Evolutionary conservation across 30 jellyfish, hydroid and myxozoan genomes (phyloP).

Genomic region (Nemopilema nomurai): DNA sequence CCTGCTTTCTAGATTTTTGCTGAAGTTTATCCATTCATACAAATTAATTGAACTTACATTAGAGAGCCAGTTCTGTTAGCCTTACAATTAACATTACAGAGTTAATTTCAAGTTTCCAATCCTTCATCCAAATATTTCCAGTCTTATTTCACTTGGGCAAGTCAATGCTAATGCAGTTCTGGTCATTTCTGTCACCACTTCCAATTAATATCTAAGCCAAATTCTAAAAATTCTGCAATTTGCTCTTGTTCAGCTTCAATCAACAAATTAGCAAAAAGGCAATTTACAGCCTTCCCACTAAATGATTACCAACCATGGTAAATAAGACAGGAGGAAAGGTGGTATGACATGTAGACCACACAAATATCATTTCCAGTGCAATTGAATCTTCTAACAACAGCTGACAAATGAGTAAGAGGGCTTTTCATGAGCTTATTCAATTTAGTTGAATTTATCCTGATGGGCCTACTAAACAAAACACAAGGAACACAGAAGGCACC

Average conservation of each 20-base stretch:
- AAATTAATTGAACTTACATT: neutral
- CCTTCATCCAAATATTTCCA: neutral
- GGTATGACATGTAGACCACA: neutral
- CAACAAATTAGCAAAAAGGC: neutral
- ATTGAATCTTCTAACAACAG: neutral
- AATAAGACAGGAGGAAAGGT: neutral
- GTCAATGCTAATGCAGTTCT: neutral
- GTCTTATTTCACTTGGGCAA: neutral
- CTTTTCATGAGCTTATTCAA: constrained; percentile 20
- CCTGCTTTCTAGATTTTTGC: neutral
- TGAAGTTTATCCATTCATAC: neutral
- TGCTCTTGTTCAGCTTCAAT: neutral
- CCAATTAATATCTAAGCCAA: neutral
- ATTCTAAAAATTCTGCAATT: neutral
- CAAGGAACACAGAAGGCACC: constrained; percentile 61
- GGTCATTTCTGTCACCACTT: neutral
- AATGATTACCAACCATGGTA: neutral
- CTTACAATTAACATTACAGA: neutral
- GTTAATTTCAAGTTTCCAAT: neutral
- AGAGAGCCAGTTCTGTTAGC: neutral
- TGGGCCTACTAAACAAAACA: constrained; percentile 37
- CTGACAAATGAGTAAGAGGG: constrained; percentile 17
- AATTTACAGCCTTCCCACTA: neutral
- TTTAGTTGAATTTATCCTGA: constrained; percentile 13
- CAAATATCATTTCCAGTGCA: too few relatives aligned